Conservation (phyloP, 2,797 vertebrate species). For the Picus viridis region DNA sequence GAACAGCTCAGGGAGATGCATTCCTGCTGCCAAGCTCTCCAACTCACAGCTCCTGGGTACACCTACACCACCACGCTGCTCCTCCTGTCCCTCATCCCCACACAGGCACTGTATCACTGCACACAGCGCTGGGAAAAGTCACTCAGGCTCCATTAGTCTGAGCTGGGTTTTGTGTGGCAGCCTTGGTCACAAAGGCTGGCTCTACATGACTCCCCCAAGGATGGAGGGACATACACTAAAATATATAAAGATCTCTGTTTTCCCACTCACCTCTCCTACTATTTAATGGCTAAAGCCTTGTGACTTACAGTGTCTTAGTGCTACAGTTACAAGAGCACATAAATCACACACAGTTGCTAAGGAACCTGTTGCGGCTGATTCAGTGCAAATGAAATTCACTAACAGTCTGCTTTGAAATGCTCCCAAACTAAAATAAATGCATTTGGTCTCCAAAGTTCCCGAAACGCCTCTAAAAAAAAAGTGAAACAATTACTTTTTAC, state of each 20-base stretch:
- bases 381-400: rapidly evolving
- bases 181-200: background rate
- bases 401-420: background rate
- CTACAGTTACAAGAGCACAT: background rate
- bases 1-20: background rate
- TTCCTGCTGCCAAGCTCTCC: background rate
- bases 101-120: background rate
- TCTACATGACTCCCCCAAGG: background rate
- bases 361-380: background rate
- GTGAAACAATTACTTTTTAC: background rate
- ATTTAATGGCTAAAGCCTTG: background rate
- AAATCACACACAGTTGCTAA: rapidly evolving
- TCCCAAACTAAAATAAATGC: background rate
- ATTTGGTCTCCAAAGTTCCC: background rate
- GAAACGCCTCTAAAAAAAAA: background rate
- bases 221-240: background rate
- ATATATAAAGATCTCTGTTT: background rate
- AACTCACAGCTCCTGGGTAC: rapidly evolving
- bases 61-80: rapidly evolving
- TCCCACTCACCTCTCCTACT: background rate
- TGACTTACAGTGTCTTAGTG: too few species aligned
- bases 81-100: background rate
- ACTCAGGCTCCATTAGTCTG: rapidly evolving
- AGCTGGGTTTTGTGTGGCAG: background rate
- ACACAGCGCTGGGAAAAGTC: rapidly evolving